A percentile compares a stretch with the other conserved stretches of the same genome.
These are phyloP conservation scores for Apamea epomidion DNA, from an alignment of 2,888 invertebrate species.

Conservation along the genomic window DNA sequence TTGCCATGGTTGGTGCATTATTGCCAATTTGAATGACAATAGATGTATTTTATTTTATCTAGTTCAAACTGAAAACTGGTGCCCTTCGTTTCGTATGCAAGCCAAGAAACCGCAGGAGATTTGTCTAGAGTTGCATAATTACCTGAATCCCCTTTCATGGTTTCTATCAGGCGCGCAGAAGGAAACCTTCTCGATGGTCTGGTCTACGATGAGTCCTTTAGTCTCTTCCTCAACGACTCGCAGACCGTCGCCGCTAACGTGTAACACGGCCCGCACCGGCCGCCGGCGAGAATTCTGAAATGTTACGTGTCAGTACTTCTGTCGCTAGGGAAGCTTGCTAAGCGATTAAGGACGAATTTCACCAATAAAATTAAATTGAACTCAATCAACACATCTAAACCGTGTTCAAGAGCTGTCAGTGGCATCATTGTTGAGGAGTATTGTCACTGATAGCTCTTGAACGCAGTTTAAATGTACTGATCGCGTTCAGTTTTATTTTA, in stretches of 20 bases:
- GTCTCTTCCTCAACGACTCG: constrained; percentile 99
- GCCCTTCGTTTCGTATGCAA: neutral
- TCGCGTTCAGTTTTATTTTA: neutral
- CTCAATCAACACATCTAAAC: neutral
- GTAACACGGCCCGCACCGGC: constrained; percentile 96
- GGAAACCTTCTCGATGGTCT: constrained; percentile 99
- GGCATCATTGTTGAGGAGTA: neutral
- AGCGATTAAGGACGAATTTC: neutral
- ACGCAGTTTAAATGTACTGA: neutral
- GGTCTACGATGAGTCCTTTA: constrained; percentile 99
- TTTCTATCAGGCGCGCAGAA: constrained; percentile 99
- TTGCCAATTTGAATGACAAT: neutral
- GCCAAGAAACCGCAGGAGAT: neutral
- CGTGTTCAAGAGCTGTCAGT: neutral
- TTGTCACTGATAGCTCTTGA: neutral
- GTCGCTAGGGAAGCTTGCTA: constrained; percentile 28
- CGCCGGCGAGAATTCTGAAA: constrained; percentile 96
- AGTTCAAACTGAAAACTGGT: neutral
- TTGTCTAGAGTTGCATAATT: constrained; percentile 22
- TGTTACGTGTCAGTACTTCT: constrained; percentile 32
- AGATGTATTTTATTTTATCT: neutral
- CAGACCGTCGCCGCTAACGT: constrained; percentile 98
- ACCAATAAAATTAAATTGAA: neutral
- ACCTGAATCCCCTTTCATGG: constrained; percentile 97
- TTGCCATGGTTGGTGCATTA: neutral